Base-by-base conservation (phyloP, 1,140 invertebrate genomes). In the Drosophila parabipectinata region DNA sequence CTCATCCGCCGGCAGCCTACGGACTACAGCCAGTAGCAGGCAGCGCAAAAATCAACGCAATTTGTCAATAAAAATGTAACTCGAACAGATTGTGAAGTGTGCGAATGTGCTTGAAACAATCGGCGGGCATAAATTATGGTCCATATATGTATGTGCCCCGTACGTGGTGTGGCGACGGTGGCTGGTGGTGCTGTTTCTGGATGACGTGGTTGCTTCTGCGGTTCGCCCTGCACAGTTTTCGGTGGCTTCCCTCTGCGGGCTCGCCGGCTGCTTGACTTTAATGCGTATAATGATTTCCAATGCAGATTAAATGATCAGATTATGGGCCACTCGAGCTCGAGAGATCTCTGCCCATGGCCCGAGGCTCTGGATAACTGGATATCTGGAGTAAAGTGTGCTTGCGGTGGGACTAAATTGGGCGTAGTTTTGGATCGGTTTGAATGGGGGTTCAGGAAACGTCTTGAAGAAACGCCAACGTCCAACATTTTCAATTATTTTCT, bases 41-140 rank as follows among this genome's bases (percentile, higher is more conserved):
- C 62, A 82, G 68, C 63, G 84, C 85, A 88, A 80, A 88, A 88
- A 88, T 88, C 85, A 88, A 85, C 84, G 87, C 88, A 90, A 90
- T 90, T 90, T 90, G 88, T 90, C 88, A 90, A 90, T 90, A 90
- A 90, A 90, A 87, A 83, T 88, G 84, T 88, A 88, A 88, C 83
- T 87, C 79, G 71, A 87, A 87, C 82, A 87, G 82, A 87, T 87
- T 87, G 82, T 88, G 83, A 87, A 87, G 83, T 87, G 83, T 88
- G 83, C 83, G 83, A 87, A 83, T 87, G 83, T 88, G 83, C 83
- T 88, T 63, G 79, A 87, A 85, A 85, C 82, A 85, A 87, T 85
- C 83, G 82, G 51, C 66, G 79, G 71, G 82, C 82, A 85, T 87
- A 87, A 87, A 87, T 87, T 87, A 83, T 83, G 62, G 60, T 82